Conservation (phyloP, 2,113 vertebrate species). For the Enhydra lutris region DNA sequence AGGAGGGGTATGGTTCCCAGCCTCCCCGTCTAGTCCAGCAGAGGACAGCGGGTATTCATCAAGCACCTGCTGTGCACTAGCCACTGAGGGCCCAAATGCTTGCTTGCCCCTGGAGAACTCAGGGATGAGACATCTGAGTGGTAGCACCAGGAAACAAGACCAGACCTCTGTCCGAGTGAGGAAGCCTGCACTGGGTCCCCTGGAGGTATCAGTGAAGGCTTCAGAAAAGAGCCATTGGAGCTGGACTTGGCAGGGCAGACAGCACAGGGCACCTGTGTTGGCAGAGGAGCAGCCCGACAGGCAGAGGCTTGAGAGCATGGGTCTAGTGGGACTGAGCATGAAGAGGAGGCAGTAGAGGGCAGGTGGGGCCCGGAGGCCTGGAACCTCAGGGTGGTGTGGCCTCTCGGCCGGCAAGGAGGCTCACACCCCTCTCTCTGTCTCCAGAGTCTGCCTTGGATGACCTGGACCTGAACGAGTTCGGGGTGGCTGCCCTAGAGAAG, state of each 20-base stretch:
- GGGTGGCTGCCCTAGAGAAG: constrained; percentile 95
- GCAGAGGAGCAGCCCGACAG: neutral
- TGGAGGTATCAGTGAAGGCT: neutral
- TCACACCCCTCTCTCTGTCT: constrained; percentile 79
- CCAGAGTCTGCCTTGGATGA: constrained; percentile 96
- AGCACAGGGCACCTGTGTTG: neutral
- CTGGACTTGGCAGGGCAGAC: neutral
- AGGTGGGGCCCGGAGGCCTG: neutral
- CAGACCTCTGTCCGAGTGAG: neutral
- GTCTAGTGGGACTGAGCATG: neutral
- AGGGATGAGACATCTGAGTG: neutral
- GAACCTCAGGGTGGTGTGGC: neutral
- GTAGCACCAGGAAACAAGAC: neutral
- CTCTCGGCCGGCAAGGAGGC: neutral
- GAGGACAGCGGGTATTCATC: neutral
- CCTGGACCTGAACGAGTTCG: constrained; percentile 97
- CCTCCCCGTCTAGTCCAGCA: neutral
- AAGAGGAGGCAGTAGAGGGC: neutral
- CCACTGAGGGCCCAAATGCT: neutral
- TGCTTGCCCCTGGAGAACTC: neutral
- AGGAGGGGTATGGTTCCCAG: neutral
- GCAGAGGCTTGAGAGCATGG: neutral
- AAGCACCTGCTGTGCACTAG: neutral
- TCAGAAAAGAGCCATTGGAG: neutral
- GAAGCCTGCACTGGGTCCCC: neutral